A percentile compares a stretch with the other conserved stretches of the same genome.
Evolutionary conservation across 2,113 vertebrate species (phyloP).

Genomic region (Ceyx margarethae): DNA sequence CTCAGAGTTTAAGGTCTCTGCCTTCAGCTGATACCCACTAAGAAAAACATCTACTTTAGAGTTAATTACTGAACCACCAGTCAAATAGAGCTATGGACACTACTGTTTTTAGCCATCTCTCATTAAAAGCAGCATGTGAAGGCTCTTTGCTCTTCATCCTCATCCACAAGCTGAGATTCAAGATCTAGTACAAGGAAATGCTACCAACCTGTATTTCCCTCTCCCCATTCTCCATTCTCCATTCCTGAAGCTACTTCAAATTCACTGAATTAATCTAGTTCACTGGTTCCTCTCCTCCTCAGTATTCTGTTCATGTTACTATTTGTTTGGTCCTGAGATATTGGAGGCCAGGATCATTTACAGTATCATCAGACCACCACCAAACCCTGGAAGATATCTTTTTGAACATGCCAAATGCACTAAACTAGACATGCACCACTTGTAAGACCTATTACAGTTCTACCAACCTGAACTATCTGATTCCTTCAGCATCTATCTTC

Average conservation of each 20-base stretch:
- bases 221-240: neutral
- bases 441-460: neutral
- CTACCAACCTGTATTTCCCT: neutral
- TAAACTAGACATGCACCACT: neutral
- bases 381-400: neutral
- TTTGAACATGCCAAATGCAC: neutral
- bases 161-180: neutral
- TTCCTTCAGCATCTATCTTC: neutral
- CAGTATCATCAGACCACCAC: neutral
- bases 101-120: neutral
- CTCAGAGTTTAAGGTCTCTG: neutral
- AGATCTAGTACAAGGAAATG: neutral
- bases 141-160: neutral
- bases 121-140: neutral
- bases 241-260: neutral
- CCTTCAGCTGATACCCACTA: neutral
- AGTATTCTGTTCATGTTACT: accelerated
- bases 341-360: neutral
- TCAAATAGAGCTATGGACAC: neutral
- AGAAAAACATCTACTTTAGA: neutral
- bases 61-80: neutral
- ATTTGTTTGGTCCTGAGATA: neutral
- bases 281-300: neutral
- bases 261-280: neutral
- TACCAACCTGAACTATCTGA: neutral